These are phyloP conservation scores for Rousettus madagascariensis DNA, from an alignment of 2,797 vertebrate genomes.

Conservation along the genomic window DNA sequence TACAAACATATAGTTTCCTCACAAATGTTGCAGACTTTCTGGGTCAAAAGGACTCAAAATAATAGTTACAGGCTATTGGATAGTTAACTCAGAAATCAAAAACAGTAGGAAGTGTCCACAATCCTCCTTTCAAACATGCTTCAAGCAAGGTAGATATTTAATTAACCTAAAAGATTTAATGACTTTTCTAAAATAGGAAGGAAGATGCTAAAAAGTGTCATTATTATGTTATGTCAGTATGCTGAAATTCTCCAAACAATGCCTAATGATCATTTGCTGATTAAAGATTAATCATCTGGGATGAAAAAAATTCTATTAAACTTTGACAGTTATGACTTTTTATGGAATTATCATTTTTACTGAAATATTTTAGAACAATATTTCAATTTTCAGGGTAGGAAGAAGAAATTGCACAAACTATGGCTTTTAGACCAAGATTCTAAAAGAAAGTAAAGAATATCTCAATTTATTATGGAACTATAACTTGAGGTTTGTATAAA, in stretches of 20 bases:
- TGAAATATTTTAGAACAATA: conserved; percentile 46
- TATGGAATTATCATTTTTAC: conserved; percentile 36
- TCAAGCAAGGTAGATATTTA: not conserved
- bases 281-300: not conserved
- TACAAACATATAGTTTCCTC: not conserved
- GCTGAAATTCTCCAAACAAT: conserved; percentile 8
- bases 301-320: not conserved
- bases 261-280: not conserved
- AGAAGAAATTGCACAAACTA: not conserved
- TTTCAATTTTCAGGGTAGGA: conserved; percentile 25
- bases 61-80: not conserved
- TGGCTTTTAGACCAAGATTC: conserved; percentile 55
- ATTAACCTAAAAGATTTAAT: not conserved
- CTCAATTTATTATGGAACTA: conserved; percentile 44
- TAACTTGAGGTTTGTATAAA: not conserved
- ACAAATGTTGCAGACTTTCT: not conserved
- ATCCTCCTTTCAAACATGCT: not conserved
- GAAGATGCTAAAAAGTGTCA: not conserved
- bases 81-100: not conserved
- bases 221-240: not conserved
- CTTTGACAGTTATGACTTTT: not conserved
- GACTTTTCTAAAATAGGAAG: not conserved
- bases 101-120: not conserved
- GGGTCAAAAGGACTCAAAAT: not conserved
- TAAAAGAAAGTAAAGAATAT: conserved; percentile 51